A percentile compares a stretch with the other conserved stretches of the same genome.
phyloP scores from a whole-genome alignment of 2,888 invertebrate species.

The Taenaris catops region DNA sequence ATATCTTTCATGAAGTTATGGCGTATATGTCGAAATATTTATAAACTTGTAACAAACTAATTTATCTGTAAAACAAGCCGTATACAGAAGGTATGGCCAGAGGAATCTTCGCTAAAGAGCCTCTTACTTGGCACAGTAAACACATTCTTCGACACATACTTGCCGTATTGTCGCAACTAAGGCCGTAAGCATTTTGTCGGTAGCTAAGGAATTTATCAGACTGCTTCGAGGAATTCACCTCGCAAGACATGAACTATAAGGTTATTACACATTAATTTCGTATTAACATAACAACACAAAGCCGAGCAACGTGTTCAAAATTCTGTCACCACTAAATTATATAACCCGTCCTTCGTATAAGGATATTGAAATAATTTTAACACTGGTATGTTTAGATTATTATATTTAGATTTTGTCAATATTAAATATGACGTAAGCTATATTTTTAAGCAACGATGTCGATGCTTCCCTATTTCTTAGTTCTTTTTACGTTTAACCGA shows the following conservation, averaged over 20 bases:
- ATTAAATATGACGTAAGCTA: no score
- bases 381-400: no score
- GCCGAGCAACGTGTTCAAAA: no score
- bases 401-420: no score
- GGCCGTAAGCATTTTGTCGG: conserved; percentile 53
- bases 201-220: conserved; percentile 58
- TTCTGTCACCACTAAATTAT: no score
- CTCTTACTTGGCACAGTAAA: conserved; percentile 73
- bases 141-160: conserved; percentile 78
- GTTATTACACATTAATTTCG: conserved; percentile 54
- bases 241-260: conserved; percentile 42
- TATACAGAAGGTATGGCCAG: conserved; percentile 23
- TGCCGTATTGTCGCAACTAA: conserved; percentile 65
- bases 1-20: no score
- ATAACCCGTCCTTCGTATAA: no score
- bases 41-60: conserved; percentile 21
- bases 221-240: conserved; percentile 55
- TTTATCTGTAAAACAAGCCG: conserved; percentile 24
- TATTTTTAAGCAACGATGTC: no score
- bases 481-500: no score
- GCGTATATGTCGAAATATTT: no score
- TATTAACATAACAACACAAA: conserved; percentile 53
- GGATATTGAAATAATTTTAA: no score
- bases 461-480: no score
- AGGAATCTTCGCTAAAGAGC: conserved; percentile 55